These are phyloP conservation scores for Trachelus tabidus DNA, from an alignment of 2,888 invertebrate species.

Conservation along the genomic window DNA sequence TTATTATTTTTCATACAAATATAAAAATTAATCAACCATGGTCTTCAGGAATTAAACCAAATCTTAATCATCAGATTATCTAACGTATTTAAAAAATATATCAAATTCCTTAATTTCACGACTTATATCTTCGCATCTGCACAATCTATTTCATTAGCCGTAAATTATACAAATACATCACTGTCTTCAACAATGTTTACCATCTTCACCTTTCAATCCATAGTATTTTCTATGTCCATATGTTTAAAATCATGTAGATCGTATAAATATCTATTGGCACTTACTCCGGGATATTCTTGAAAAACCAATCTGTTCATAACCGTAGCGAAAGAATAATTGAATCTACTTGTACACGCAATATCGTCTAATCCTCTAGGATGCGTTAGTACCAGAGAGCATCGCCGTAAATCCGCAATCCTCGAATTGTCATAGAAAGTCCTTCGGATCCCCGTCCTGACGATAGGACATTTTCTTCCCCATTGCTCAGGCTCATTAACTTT, in stretches of 20 bases:
- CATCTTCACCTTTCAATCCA: not conserved
- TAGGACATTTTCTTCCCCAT: not conserved
- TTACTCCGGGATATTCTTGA: not conserved
- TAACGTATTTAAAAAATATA: not conserved
- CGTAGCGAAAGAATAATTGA: not conserved
- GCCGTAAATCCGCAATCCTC: constrained; percentile 1
- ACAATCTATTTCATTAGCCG: not conserved
- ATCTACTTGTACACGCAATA: not conserved
- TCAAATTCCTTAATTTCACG: not conserved
- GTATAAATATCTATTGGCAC: not conserved
- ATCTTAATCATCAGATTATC: not conserved
- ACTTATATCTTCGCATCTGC: not conserved
- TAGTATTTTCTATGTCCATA: not conserved
- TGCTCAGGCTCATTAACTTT: constrained; percentile 50
- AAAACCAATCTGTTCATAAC: not conserved
- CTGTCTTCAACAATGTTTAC: not conserved
- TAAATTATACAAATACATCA: not conserved
- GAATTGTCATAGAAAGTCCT: not conserved
- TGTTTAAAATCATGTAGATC: not conserved
- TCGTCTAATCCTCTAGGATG: constrained; percentile 1
- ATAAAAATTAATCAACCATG: not conserved
- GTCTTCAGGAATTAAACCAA: not conserved
- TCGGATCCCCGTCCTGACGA: not conserved
- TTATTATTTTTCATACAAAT: not conserved
- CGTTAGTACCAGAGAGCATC: constrained; percentile 20